Evolutionary conservation across 1,140 invertebrate genomes (phyloP), one percentile per base, ranked within the genome.

Genomic region (Probaryconus sp.): DNA sequence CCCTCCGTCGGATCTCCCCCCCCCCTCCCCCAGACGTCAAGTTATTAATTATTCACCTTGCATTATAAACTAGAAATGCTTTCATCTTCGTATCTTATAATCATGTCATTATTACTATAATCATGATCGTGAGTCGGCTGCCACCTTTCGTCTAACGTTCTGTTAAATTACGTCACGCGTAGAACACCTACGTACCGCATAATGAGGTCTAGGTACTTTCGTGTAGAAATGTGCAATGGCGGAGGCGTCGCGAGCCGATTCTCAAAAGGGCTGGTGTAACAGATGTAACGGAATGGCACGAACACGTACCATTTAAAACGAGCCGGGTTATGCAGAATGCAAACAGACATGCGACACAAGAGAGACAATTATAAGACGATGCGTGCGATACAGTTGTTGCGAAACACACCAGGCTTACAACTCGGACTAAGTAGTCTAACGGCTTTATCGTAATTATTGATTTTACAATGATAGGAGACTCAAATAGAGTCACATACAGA

Each of bases 401-500:
- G 76, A 56, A 81, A 81, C 64, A 76, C 63, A 35, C 43, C n/a
- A n/a, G 53, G 58, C 64, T 65, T 78, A 68, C 77, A 61, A n/a
- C n/a, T n/a, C 51, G 38, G 50, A n/a, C n/a, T 33, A 67, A 58
- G 63, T 68, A 76, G 69, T 78, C 77, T 75, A 78, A 79, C 68
- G 78, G 74, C 71, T n/a, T n/a, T 68, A 71, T 33, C 30, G 64
- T 79, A 80, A 80, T 81, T 80, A 81, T 79, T 72, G 64, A 77
- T 43, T 72, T 68, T 56, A 75, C 68, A 65, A 67, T 61, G n/a
- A n/a, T n/a, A n/a, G n/a, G 47, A 60, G 37, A 53, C 45, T 13
- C 24, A 51, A 45, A 28, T 45, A 45, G n/a, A 26, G 11, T 16
- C 10, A n/a, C 10, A 10, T 20, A 13, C 35, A 24, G 2, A 17